Evolutionary conservation across 2,113 vertebrate species (phyloP), one percentile per base, ranked within the genome.

Genomic region (Corythornis vintsioides): DNA sequence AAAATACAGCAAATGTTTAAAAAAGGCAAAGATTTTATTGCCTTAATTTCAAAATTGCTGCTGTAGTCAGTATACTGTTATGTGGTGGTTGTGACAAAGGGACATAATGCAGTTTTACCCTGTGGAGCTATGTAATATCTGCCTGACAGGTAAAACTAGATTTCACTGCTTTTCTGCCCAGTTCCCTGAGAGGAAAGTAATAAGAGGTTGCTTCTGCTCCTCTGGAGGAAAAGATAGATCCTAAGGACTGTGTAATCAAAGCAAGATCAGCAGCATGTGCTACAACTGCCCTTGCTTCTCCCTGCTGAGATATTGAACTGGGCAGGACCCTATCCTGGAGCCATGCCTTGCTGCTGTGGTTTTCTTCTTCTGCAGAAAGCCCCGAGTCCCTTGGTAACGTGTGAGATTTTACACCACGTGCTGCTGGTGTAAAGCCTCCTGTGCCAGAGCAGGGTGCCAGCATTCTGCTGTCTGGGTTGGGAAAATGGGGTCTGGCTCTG

Each of bases 31-130:
- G 9, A 61, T 78, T 72, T 88, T 63, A 69, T 57, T 92, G 74
- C 21, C 10, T 26, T 80, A 22, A 93, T 90, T 92, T 95, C 38
- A 78, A 77, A 95, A 92, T 93, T 60, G 45, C 45, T 73, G 61
- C 13, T 70, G 18, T 28, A 78, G 70, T 65, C 76, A 82, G 42
- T 60, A 17, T 78, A 25, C 10, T 69, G 29, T 69, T 82, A 15
- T 35, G 19, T 48, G 43, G 26, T 61, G 5, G 61, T 52, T 73
- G 42, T 70, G 64, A 90, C 45, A 69, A 72, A 83, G 21, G 40
- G 33, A 15, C 85, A 65, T 84, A 74, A 81, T 45, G 28, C 56
- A 55, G 42, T 52, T 82, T 65, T 84, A 25, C 42, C n/a, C n/a
- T 55, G 16, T 31, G 4, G 2, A 40, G 71, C 50, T 70, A 2